Base-by-base conservation (phyloP, 1,140 invertebrate genomes). In the Micrasema minimum region DNA sequence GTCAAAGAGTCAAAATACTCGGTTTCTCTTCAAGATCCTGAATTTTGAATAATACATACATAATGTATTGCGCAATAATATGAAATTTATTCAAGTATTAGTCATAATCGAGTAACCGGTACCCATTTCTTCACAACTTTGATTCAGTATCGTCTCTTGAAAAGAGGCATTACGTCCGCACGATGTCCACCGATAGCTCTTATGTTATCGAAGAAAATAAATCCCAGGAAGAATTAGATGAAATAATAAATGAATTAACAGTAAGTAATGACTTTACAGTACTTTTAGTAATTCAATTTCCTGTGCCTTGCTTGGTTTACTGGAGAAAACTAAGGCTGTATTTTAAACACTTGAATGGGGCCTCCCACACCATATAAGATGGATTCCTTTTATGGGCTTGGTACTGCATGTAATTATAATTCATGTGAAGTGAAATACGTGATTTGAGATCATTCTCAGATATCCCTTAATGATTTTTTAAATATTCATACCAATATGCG, bases 171-270 rank as follows among this genome's bases (percentile, higher is more conserved):
- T 16, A 1, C 9, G 26, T 4, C 7, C 26, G 16, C 41, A 64
- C 16, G 22, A 64, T 64, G 59, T 64, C 59, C 26, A 26, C 31
- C 20, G 70, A 75, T 20, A 22, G 35, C 31, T 70, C 70, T 10
- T 75, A 72, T 37, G 65, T 72, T 59, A 66, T 72, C 4, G 74
- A 75, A 55, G 70, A 75, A 41, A 66, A 50, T 9, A 72, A 72
- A 66, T 48, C 74, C 2, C 48, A 75, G 55, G 70, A 72, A 35
- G 70, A 75, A 35, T 61, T 75, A 16, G 74, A 75, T 35, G 43
- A 55, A 14, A 72, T 72, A 20, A 69, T 75, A n/a, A 43, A 46
- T 12, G 67, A 75, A 53, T 70, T 75, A 46, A 64, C 66, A 53
- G 74, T 75, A 67, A 22, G 23, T 18, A 53, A 20, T n/a, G n/a